These are phyloP conservation scores for Proteles cristata DNA, from an alignment of 2,113 vertebrate genomes.

Conservation along the genomic window DNA sequence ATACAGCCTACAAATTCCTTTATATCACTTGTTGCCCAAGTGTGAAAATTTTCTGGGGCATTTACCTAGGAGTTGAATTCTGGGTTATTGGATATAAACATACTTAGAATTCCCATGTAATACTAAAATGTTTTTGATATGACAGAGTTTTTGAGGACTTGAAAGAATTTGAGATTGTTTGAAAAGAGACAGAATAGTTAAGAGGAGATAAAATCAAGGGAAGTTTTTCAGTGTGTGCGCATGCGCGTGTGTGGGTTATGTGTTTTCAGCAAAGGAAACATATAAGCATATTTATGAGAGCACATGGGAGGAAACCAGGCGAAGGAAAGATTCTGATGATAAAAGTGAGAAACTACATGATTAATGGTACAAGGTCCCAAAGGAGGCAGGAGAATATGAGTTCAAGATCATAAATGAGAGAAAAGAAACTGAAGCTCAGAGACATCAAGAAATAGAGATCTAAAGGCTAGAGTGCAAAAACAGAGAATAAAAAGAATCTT, in stretches of 20 bases:
- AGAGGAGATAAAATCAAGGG: neutral
- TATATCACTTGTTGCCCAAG: neutral
- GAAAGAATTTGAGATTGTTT: neutral
- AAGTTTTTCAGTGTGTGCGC: neutral
- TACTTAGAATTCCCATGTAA: neutral
- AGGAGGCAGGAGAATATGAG: neutral
- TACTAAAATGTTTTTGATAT: neutral
- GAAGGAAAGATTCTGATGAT: slow-evolving; percentile 1
- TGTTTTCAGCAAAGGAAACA: neutral
- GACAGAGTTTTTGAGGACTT: neutral
- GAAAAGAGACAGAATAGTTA: neutral
- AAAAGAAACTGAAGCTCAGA: neutral
- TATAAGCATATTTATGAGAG: neutral
- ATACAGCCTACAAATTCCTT: neutral
- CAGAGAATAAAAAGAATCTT: neutral
- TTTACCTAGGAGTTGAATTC: neutral
- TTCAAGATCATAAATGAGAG: neutral
- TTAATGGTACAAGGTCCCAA: neutral
- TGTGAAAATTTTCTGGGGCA: neutral
- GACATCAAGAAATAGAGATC: neutral
- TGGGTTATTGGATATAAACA: neutral
- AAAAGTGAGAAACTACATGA: neutral
- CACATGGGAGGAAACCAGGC: neutral
- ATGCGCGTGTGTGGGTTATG: neutral
- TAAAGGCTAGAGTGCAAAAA: neutral